Evolutionary conservation across 2,888 invertebrate genomes (phyloP).

Genomic region (Sarcophaga variegata): DNA sequence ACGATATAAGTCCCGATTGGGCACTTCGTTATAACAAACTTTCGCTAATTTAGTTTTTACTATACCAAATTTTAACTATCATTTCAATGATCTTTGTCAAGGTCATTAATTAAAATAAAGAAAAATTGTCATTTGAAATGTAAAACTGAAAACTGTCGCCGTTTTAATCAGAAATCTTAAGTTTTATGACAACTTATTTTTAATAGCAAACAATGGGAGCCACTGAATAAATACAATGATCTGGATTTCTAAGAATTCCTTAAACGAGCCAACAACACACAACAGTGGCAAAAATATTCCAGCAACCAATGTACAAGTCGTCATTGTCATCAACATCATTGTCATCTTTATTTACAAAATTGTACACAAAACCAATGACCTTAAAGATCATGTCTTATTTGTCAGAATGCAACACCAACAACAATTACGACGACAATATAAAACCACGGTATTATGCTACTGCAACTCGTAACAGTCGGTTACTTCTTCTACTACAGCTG

Average conservation of each 20-base stretch:
- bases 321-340: background rate
- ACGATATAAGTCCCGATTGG: too few species aligned
- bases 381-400: constrained; percentile 68
- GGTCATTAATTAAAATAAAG: too few species aligned
- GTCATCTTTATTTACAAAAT: constrained; percentile 21
- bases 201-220: background rate
- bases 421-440: background rate
- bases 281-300: constrained; percentile 1
- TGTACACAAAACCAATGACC: constrained; percentile 63
- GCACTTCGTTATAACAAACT: too few species aligned
- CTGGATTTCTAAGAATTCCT: constrained; percentile 51
- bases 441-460: constrained; percentile 29
- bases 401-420: constrained; percentile 28
- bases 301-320: constrained; percentile 41
- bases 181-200: constrained; percentile 55
- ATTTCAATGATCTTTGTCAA: too few species aligned
- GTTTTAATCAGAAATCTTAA: constrained; percentile 22
- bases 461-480: constrained; percentile 10
- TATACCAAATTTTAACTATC: too few species aligned
- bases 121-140: too few species aligned
- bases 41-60: too few species aligned
- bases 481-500: constrained; percentile 18
- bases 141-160: too few species aligned
- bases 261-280: background rate
- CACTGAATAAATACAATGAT: constrained; percentile 18